Evolutionary conservation across 2,113 vertebrate species (phyloP).

Genomic region (Thamnaconus septentrionalis): DNA sequence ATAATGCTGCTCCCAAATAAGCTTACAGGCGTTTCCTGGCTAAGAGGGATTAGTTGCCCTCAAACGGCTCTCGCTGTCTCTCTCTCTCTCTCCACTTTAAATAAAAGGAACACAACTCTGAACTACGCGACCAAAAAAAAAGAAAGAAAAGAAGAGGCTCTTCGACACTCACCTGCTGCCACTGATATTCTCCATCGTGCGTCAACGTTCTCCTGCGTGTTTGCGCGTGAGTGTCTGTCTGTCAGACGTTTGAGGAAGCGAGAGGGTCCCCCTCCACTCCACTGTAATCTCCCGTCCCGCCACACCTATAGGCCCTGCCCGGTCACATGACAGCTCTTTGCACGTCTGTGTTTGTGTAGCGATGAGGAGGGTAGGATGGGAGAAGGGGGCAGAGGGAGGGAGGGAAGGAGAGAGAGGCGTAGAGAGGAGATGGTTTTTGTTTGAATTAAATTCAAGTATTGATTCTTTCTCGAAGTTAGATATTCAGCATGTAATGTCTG

Average conservation of each 20-base stretch:
- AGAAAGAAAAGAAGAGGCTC: neutral
- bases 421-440: too few relatives aligned
- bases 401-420: too few relatives aligned
- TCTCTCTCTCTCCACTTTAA: too few relatives aligned
- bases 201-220: constrained; percentile 1
- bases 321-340: constrained; percentile 64
- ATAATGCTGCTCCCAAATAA: constrained; percentile 47
- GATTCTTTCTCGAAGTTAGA: too few relatives aligned
- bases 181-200: constrained; percentile 26
- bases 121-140: too few relatives aligned
- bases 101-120: too few relatives aligned
- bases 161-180: constrained; percentile 35
- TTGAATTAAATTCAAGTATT: too few relatives aligned
- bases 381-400: neutral
- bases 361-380: too few relatives aligned
- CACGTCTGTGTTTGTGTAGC: constrained; percentile 38
- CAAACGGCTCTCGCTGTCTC: neutral
- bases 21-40: constrained; percentile 39
- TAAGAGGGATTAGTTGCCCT: constrained; percentile 58
- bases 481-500: too few relatives aligned
- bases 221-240: neutral
- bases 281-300: constrained; percentile 33
- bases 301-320: constrained; percentile 67
- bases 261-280: constrained; percentile 28
- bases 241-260: constrained; percentile 3